These are phyloP conservation scores for Zaprionus lineosus DNA, from an alignment of 2,888 invertebrate species.

Conservation along the genomic window DNA sequence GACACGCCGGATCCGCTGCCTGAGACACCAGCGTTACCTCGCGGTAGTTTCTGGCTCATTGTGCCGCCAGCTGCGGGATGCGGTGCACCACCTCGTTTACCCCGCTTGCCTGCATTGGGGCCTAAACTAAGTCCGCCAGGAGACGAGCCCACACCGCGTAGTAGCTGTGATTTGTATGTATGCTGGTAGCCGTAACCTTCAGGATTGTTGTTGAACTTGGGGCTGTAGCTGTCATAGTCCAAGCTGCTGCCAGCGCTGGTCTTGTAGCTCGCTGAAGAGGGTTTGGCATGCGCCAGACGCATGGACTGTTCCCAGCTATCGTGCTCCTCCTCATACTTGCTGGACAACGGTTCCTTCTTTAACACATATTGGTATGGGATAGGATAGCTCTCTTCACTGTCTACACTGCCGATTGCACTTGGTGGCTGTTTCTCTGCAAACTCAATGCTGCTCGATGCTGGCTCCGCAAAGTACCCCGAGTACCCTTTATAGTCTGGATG, in stretches of 20 bases:
- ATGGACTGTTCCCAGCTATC: slow-evolving; percentile 62
- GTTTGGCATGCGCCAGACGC: slow-evolving; percentile 48
- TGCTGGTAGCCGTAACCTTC: slow-evolving; percentile 82
- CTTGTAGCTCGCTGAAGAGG: slow-evolving; percentile 18
- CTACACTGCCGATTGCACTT: slow-evolving; percentile 35
- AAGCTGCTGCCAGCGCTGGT: slow-evolving; percentile 37
- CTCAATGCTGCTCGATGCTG: slow-evolving; percentile 57
- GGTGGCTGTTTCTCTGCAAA: slow-evolving; percentile 40
- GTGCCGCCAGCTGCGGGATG: slow-evolving; percentile 19
- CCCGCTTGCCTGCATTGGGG: slow-evolving; percentile 63
- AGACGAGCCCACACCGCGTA: slow-evolving; percentile 46
- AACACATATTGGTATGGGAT: slow-evolving; percentile 80
- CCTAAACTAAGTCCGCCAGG: slow-evolving; percentile 14
- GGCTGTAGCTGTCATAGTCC: slow-evolving; percentile 81
- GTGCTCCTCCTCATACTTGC: slow-evolving; percentile 69
- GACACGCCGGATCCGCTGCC: background rate
- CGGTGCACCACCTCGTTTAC: slow-evolving; percentile 76
- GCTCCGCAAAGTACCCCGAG: slow-evolving; percentile 79
- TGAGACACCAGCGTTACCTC: slow-evolving; percentile 12
- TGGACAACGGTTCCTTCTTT: slow-evolving; percentile 74
- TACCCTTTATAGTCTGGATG: slow-evolving; percentile 80
- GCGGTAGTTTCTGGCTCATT: slow-evolving; percentile 50
- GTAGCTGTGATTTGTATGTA: slow-evolving; percentile 67
- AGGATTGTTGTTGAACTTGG: slow-evolving; percentile 82
- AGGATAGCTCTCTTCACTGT: slow-evolving; percentile 78